Evolutionary conservation across 2,888 invertebrate species (phyloP), one percentile per base, ranked within the genome.

Genomic region (Eupithecia abbreviata): DNA sequence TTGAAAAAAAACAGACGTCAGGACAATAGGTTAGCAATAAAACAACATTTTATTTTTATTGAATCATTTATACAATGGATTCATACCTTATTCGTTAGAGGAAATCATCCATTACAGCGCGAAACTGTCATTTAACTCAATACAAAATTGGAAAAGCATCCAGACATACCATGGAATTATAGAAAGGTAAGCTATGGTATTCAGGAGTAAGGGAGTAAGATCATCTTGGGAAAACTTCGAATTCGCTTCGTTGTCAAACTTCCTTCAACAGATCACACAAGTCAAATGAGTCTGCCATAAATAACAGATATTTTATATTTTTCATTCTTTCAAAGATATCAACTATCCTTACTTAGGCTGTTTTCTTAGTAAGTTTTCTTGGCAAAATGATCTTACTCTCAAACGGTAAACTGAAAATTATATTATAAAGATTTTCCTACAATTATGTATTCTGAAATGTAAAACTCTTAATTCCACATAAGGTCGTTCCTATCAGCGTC

Each of bases 41-140:
- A 92, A 93, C 90, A 90, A 79, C 85, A 80, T 82, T 89, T 7
- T 83, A 88, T 89, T 86, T 93, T 93, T 93, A 92, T 92, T 93
- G 88, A 92, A 90, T 93, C 88, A 90, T 92, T 91, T 92, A 91
- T 92, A 92, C 91, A 91, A 88, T 90, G 88, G 89, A 89, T 89
- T 90, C 89, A 91, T 90, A 92, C 91, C 90, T 91, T 87, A 92
- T 88, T 90, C 84, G 87, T 87, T 88, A 90, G 90, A 87, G 82
- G 86, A 91, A 91, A 87, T 85, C 85, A 88, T 88, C 85, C 85
- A 85, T 88, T 83, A 83, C 85, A 90, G 90, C 89, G 85, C 89
- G 92, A 90, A 88, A 88, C 88, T 88, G 88, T 89, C 85, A 70
- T 74, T 84, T 80, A 93, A 93, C 90, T 89, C 85, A 92, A 90